Evolutionary conservation across 23 tunicate genomes (phyloP).

Genomic region (Ciona savignyi): DNA sequence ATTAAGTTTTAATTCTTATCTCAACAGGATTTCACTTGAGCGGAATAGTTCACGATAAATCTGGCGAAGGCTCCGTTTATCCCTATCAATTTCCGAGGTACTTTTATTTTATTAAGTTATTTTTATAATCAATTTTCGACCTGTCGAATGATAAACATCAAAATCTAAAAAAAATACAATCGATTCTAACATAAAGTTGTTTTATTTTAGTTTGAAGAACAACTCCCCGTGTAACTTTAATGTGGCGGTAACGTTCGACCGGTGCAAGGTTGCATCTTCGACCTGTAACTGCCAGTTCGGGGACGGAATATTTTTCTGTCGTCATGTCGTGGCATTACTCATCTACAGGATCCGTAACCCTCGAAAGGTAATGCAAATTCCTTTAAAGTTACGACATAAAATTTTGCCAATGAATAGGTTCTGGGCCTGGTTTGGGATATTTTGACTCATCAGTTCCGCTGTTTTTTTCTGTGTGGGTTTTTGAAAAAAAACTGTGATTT

Average conservation of each 20-base stretch:
- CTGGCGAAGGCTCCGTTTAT: neutral
- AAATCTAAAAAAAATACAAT: too few species aligned
- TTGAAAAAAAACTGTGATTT: too few species aligned
- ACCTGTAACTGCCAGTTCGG: constrained; percentile 52
- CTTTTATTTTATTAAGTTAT: too few species aligned
- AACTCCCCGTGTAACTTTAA: neutral
- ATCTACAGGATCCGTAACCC: constrained; percentile 52
- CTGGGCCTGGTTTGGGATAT: too few species aligned
- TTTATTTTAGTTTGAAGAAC: neutral
- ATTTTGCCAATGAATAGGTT: too few species aligned
- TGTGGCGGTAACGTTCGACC: constrained; percentile 72
- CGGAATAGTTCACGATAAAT: constrained; percentile 44
- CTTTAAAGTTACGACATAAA: too few species aligned
- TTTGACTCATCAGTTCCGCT: too few species aligned
- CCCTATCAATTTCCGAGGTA: neutral
- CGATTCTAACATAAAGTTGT: neutral
- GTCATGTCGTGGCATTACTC: constrained; percentile 66
- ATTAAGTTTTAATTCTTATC: too few species aligned
- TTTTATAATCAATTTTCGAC: too few species aligned
- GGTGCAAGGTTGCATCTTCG: constrained; percentile 77
- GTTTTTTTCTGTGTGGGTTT: too few species aligned
- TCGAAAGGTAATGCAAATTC: constrained; percentile 34
- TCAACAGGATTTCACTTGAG: constrained; percentile 62
- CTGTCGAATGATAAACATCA: too few species aligned
- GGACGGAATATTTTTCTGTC: constrained; percentile 61